Evolutionary conservation across 2,113 vertebrate species (phyloP).

Genomic region (Menidia beryllina): DNA sequence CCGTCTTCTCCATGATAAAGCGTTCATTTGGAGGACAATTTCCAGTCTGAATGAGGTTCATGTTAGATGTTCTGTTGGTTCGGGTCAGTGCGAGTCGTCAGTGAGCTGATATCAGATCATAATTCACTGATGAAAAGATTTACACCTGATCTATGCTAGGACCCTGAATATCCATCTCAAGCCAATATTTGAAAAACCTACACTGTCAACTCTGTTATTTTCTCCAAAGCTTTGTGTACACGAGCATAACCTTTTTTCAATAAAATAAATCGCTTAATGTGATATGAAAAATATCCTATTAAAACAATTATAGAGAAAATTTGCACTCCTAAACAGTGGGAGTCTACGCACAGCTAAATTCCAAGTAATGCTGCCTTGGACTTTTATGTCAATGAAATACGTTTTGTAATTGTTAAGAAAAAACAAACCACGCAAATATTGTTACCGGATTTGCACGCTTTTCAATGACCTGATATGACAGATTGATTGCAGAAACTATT

Average conservation of each 20-base stretch:
- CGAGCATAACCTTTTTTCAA: too few relatives aligned
- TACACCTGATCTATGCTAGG: constrained; percentile 15
- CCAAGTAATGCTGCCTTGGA: too few relatives aligned
- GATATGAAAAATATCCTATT: too few relatives aligned
- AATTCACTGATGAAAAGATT: constrained; percentile 36
- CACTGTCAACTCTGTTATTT: neutral
- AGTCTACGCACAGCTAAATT: too few relatives aligned
- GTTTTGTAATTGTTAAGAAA: too few relatives aligned
- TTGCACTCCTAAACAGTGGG: too few relatives aligned
- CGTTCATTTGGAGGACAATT: constrained; percentile 29
- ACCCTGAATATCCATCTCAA: constrained; percentile 31
- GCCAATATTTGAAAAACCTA: constrained; percentile 7
- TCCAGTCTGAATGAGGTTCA: constrained; percentile 13
- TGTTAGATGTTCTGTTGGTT: constrained; percentile 22
- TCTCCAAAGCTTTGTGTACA: neutral
- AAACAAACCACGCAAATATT: too few relatives aligned
- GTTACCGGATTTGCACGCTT: too few relatives aligned
- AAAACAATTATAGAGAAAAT: too few relatives aligned
- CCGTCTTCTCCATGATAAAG: constrained; percentile 35
- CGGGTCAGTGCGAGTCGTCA: constrained; percentile 33
- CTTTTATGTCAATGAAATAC: too few relatives aligned
- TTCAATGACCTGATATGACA: too few relatives aligned
- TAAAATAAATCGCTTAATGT: too few relatives aligned
- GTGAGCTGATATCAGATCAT: constrained; percentile 39
- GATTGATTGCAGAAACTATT: neutral